Evolutionary conservation across 2,113 vertebrate species (phyloP).

Genomic region (Elephantulus edwardii): DNA sequence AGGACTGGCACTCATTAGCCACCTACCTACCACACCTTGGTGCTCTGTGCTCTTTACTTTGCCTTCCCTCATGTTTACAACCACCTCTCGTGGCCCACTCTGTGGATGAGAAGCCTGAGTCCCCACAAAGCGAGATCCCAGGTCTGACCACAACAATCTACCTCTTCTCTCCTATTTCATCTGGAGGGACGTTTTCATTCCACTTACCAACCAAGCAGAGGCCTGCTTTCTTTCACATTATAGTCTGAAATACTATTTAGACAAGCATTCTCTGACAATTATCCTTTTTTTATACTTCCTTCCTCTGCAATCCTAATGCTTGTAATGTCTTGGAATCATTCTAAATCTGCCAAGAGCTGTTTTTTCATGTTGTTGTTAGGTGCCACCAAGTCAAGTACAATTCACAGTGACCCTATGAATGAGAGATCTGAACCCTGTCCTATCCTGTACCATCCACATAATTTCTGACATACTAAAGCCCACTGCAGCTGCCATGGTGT

Average conservation of each 20-base stretch:
- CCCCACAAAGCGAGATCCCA: not conserved
- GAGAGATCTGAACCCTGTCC: too few species aligned
- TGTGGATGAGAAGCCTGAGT: not conserved
- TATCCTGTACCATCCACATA: too few species aligned
- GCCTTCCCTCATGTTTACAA: not conserved
- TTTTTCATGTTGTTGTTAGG: too few species aligned
- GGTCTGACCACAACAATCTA: not conserved
- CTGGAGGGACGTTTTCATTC: not conserved
- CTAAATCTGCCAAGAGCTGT: not conserved
- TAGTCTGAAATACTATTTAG: not conserved
- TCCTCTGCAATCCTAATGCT: not conserved
- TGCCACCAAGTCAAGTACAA: too few species aligned
- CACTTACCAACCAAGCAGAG: not conserved
- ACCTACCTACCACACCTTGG: not conserved
- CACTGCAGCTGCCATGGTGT: too few species aligned
- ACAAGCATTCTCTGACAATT: not conserved
- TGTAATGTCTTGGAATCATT: not conserved
- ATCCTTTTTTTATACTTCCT: not conserved
- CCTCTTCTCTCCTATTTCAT: not conserved
- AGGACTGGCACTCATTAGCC: not conserved
- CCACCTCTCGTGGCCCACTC: not conserved
- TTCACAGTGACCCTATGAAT: too few species aligned
- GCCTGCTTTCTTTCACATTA: not conserved
- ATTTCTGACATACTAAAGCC: too few species aligned
- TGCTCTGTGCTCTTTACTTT: not conserved